Conservation (phyloP, 2,797 vertebrate species). For the Labroides dimidiatus region DNA sequence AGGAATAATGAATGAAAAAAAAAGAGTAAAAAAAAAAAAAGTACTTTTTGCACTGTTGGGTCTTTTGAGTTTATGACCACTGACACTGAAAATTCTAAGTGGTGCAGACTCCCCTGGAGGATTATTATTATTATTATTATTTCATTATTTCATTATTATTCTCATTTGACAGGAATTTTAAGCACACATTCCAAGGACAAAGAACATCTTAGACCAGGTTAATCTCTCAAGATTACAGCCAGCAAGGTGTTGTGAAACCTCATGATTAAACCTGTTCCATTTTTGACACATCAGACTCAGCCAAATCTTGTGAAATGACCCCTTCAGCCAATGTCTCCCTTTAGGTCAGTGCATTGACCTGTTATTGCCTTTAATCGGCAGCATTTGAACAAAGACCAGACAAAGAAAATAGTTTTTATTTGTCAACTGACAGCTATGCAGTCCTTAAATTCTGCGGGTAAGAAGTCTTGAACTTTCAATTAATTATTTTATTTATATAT, state of each 20-base stretch:
- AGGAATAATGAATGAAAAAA: conserved; percentile 30
- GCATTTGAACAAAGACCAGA: neutral
- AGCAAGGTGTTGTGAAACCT: neutral
- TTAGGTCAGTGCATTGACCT: neutral
- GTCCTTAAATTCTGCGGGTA: neutral
- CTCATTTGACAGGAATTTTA: conserved; percentile 18
- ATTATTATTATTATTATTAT: too few relatives aligned
- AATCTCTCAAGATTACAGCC: conserved; percentile 4
- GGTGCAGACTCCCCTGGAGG: conserved; percentile 3
- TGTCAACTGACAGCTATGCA: conserved; percentile 14
- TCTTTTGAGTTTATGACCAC: conserved; percentile 27
- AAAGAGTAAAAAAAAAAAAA: neutral
- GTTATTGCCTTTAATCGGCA: conserved; percentile 1
- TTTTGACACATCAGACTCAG: conserved; percentile 19
- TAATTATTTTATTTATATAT: neutral
- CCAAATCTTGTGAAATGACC: neutral
- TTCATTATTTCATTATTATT: too few relatives aligned
- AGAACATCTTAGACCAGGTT: conserved; percentile 12
- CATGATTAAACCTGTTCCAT: conserved; percentile 16
- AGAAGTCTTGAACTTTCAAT: neutral
- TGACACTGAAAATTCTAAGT: conserved; percentile 29
- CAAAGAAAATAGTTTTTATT: too few relatives aligned
- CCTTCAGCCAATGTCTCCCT: neutral
- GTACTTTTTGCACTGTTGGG: neutral
- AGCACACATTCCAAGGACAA: conserved; percentile 16